Conservation (phyloP, 2,113 vertebrate genomes). For the Leptobrachium leishanense region DNA sequence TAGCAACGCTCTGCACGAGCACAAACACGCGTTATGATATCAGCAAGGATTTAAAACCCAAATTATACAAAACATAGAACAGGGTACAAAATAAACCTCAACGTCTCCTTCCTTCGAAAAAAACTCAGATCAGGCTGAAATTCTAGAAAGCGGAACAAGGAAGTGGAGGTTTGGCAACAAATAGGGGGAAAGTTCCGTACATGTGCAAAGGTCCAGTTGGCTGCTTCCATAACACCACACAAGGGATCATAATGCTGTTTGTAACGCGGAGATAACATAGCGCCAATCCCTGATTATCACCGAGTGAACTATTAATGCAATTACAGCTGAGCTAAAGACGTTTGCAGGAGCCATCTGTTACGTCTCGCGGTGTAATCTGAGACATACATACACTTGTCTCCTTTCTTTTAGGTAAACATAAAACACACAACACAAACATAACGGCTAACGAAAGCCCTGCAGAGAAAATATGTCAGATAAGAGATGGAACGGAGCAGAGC, state of each 20-base stretch:
- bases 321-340: conserved; percentile 56
- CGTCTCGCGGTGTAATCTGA: conserved; percentile 8
- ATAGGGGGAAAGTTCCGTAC: neutral
- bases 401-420: neutral
- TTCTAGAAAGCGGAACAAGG: neutral
- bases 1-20: no score
- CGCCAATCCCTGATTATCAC: conserved; percentile 57
- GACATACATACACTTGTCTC: neutral
- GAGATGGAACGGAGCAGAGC: no score
- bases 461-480: no score
- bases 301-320: conserved; percentile 56
- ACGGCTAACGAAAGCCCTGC: no score
- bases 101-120: neutral
- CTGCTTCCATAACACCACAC: neutral
- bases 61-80: neutral
- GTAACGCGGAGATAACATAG: conserved; percentile 29
- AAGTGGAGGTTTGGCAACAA: neutral
- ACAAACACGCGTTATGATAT: neutral
- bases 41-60: neutral
- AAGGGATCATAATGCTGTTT: conserved; percentile 49
- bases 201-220: conserved; percentile 1
- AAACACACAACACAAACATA: neutral
- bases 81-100: neutral
- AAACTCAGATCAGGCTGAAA: neutral
- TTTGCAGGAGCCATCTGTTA: conserved; percentile 58